Base-by-base conservation (phyloP, 30 jellyfish, hydroid and myxozoan genomes). In the Clytia hemisphaerica region DNA sequence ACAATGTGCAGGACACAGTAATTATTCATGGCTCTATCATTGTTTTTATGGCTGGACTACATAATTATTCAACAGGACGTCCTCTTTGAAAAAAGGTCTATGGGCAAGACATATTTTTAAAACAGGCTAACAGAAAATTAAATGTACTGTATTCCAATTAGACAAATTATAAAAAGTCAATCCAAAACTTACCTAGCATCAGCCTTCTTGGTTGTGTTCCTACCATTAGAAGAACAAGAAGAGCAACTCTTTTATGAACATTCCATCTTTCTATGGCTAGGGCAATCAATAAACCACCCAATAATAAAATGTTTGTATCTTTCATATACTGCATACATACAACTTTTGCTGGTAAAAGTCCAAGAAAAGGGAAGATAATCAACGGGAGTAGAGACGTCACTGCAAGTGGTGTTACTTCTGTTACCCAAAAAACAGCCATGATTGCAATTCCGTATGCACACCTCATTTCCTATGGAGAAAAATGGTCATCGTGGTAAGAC, bases 141-240 rank as follows among this genome's bases (percentile, higher is more conserved):
- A n/a, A n/a, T n/a, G n/a, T n/a, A n/a, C n/a, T n/a, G n/a, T n/a
- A n/a, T n/a, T n/a, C n/a, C n/a, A n/a, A n/a, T n/a, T n/a, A n/a
- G n/a, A n/a, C n/a, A n/a, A n/a, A n/a, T n/a, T n/a, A n/a, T n/a
- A n/a, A n/a, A n/a, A n/a, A n/a, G n/a, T n/a, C n/a, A n/a, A n/a
- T n/a, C n/a, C n/a, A n/a, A 10, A 10, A 33, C 59, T 69, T 69
- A 69, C 81, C 81, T 25, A 69, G 81, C 81, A 69, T 69, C 28
- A 69, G 92, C 93, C 99, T 71, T 67, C 99, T 76, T 15, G 99
- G 99, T 71, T 82, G 95, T 37, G 94, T 94, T 34, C 99, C 99
- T 54, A 91, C 85, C 15, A 83, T 55, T 29, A 91, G 68, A 38
- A 91, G 70, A 24, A 91, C 94, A 44, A 69, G 65, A 59, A 91